phyloP scores from a whole-genome alignment of 1,140 invertebrate genomes.

The Cotesia glomerata region DNA sequence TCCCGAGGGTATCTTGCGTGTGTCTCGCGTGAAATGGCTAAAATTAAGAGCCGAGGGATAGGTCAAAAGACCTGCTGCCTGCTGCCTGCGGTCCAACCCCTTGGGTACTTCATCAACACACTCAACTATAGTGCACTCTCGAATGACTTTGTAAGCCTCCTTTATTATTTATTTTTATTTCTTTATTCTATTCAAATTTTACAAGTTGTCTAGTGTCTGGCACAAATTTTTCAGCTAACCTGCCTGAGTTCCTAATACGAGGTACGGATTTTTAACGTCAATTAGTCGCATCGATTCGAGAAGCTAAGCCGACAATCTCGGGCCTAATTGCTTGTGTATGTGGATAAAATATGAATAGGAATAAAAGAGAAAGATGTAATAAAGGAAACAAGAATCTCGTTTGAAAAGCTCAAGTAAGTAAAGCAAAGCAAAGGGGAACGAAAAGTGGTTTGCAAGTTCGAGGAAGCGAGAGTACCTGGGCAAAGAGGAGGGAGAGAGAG shows the following conservation, averaged over 20 bases:
- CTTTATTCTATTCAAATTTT: not conserved
- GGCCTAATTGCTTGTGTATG: constrained; percentile 3
- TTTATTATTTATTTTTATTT: not conserved
- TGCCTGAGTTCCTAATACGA: not conserved
- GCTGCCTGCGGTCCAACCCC: constrained; percentile 4
- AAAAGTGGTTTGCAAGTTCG: constrained; percentile 15
- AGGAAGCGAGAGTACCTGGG: constrained; percentile 14
- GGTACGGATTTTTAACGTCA: not conserved
- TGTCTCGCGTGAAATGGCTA: constrained; percentile 7
- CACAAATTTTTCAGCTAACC: not conserved
- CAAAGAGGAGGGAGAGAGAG: constrained; percentile 43
- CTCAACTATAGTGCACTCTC: constrained; percentile 26
- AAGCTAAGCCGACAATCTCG: not conserved
- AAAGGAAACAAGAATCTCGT: constrained; percentile 32
- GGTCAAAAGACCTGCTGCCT: constrained; percentile 2
- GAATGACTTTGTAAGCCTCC: constrained; percentile 16
- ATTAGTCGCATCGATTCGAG: constrained; percentile 8
- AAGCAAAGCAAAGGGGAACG: constrained; percentile 6
- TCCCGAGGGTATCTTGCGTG: not conserved
- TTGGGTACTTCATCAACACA: constrained; percentile 23
- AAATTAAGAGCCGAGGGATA: constrained; percentile 6
- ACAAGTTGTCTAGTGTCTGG: not conserved
- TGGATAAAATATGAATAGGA: too few relatives aligned
- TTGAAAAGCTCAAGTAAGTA: constrained; percentile 18
- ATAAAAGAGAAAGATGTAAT: not conserved